Conservation (phyloP, 1,140 invertebrate genomes). For the Drosophila kanapiae region DNA sequence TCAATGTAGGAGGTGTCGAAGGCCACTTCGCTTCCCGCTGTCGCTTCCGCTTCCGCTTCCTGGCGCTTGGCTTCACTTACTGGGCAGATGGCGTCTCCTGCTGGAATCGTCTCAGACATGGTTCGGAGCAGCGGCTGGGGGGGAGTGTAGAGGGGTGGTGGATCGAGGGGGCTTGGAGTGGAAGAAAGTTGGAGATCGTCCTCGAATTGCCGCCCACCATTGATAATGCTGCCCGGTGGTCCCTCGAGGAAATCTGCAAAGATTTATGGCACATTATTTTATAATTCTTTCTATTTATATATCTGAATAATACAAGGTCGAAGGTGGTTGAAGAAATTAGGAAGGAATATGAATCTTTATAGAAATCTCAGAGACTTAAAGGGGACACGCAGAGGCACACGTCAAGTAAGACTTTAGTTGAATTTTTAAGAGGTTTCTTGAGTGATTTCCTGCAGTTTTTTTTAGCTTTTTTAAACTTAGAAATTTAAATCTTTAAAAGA, state of each 20-base stretch:
- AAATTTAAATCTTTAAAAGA: too few species aligned
- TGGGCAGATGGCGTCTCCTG: constrained; percentile 22
- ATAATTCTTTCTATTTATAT: too few species aligned
- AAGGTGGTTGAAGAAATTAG: too few species aligned
- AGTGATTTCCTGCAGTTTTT: too few species aligned
- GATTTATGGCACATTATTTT: too few species aligned
- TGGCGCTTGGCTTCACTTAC: constrained; percentile 27
- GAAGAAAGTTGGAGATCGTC: constrained; percentile 58
- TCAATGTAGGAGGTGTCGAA: constrained; percentile 26
- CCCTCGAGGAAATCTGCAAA: constrained; percentile 46
- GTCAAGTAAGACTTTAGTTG: too few species aligned
- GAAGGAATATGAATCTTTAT: too few species aligned
- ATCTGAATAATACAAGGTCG: too few species aligned
- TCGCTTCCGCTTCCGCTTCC: constrained; percentile 3
- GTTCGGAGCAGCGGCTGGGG: constrained; percentile 28
- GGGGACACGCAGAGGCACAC: too few species aligned
- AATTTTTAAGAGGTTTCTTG: too few species aligned
- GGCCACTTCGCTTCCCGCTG: background rate
- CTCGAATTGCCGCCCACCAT: constrained; percentile 60
- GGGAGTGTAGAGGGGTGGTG: constrained; percentile 22
- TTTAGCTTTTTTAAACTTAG: too few species aligned
- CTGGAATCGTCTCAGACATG: constrained; percentile 62
- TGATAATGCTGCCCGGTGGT: constrained; percentile 38
- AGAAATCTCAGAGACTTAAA: too few species aligned
- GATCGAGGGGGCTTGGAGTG: constrained; percentile 61